Evolutionary conservation across 2,888 invertebrate species (phyloP).

Genomic region (Diadegma fenestrale): DNA sequence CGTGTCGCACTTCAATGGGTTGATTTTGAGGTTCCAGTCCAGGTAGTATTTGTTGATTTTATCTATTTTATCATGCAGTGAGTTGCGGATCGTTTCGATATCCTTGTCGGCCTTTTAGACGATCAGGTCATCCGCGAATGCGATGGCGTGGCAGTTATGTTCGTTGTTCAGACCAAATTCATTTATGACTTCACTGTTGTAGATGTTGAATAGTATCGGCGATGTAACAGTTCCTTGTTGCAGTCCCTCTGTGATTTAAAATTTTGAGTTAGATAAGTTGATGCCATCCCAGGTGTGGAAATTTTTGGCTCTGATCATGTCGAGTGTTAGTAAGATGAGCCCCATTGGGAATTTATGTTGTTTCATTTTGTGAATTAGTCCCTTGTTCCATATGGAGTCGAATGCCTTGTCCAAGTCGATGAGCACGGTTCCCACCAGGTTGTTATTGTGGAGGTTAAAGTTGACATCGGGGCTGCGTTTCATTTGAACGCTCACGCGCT

Average conservation of each 20-base stretch:
- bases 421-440: background rate
- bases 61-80: background rate
- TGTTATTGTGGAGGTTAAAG: background rate
- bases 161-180: conserved; percentile 7
- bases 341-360: conserved; percentile 9
- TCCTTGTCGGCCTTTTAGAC: background rate
- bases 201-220: conserved; percentile 28
- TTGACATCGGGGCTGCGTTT: conserved; percentile 4
- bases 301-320: conserved; percentile 25
- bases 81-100: background rate
- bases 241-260: conserved; percentile 23
- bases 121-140: conserved; percentile 7
- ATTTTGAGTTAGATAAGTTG: background rate
- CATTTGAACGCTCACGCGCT: too few relatives aligned
- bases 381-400: conserved; percentile 34
- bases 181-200: conserved; percentile 31
- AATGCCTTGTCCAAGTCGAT: conserved; percentile 34
- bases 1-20: conserved; percentile 25
- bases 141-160: conserved; percentile 14
- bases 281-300: conserved; percentile 18
- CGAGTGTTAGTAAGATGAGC: background rate
- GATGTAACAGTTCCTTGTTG: conserved; percentile 37
- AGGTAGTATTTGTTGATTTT: conserved; percentile 29
- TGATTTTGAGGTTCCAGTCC: conserved; percentile 40
- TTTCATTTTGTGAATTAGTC: conserved; percentile 24